A percentile compares a stretch with the other conserved stretches of the same genome.
phyloP scores from a whole-genome alignment of 2,797 vertebrate genomes.

The Coilia nasus region DNA sequence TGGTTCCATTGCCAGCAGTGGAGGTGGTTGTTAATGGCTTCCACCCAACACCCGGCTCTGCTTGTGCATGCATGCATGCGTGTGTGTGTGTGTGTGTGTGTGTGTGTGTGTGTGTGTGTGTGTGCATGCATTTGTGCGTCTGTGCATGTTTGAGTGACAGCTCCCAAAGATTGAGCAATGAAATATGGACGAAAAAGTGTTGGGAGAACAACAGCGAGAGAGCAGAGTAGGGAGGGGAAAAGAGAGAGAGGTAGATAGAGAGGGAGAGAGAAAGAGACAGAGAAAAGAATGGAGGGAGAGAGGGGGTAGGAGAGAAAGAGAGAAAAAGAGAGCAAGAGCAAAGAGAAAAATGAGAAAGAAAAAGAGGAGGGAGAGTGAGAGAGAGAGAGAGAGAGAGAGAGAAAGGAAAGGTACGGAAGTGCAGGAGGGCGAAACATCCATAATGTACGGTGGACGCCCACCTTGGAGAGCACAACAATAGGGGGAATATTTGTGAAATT shows the following conservation, averaged over 20 bases:
- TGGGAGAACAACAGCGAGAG: background rate
- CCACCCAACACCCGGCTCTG: background rate
- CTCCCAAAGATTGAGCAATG: background rate
- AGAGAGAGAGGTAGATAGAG: background rate
- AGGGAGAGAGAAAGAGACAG: background rate
- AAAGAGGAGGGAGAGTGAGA: too few species aligned
- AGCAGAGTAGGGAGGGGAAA: background rate
- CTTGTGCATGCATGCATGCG: background rate
- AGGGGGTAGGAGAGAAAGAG: background rate
- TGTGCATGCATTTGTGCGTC: background rate
- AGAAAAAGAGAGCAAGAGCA: background rate
- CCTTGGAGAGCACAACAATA: slow-evolving; percentile 14
- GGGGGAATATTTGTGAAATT: slow-evolving; percentile 23
- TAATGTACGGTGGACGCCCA: slow-evolving; percentile 43
- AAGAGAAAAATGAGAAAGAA: too few species aligned
- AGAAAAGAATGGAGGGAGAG: background rate
- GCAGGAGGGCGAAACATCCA: slow-evolving; percentile 49
- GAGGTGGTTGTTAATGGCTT: background rate
- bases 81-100: background rate
- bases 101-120: slow-evolving; percentile 11
- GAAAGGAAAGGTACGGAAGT: background rate
- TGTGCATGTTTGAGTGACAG: background rate
- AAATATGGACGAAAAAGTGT: background rate
- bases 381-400: background rate
- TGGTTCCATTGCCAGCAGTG: background rate